Conservation (phyloP, 1,140 invertebrate genomes). For the Drosophila kepulauana region DNA sequence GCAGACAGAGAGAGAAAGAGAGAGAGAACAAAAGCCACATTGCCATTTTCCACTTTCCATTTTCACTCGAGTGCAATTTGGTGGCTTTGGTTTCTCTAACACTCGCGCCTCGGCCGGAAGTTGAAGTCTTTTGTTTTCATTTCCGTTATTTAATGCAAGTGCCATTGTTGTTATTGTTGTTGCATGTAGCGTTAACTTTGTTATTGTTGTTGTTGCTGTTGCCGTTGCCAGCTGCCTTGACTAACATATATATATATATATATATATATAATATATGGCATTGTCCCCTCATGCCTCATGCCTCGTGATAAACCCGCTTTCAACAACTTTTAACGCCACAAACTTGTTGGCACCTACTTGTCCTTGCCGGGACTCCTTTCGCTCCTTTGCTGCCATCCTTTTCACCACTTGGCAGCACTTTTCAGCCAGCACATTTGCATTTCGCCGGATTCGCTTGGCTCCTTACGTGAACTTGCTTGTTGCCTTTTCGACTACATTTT, state of each 20-base stretch:
- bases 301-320: slow-evolving; percentile 33
- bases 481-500: slow-evolving; percentile 75
- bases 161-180: slow-evolving; percentile 53
- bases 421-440: slow-evolving; percentile 63
- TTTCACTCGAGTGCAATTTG: slow-evolving; percentile 74
- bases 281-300: slow-evolving; percentile 6
- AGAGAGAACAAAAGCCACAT: slow-evolving; percentile 69
- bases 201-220: slow-evolving; percentile 46
- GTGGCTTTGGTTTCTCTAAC: slow-evolving; percentile 42
- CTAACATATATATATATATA: no score
- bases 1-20: slow-evolving; percentile 18
- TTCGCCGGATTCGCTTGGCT: slow-evolving; percentile 28
- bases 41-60: slow-evolving; percentile 66
- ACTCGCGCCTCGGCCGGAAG: slow-evolving; percentile 56
- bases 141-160: slow-evolving; percentile 81
- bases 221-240: slow-evolving; percentile 67
- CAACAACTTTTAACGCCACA: slow-evolving; percentile 71
- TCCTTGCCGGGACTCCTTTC: slow-evolving; percentile 11
- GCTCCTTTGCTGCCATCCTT: slow-evolving; percentile 21
- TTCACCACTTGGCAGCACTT: slow-evolving; percentile 63
- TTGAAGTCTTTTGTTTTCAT: slow-evolving; percentile 82
- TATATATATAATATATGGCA: slow-evolving; percentile 75
- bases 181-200: slow-evolving; percentile 11
- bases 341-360: slow-evolving; percentile 76
- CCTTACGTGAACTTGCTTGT: slow-evolving; percentile 58